phyloP scores from a whole-genome alignment of 2,113 vertebrate species.

The Lagopus muta region DNA sequence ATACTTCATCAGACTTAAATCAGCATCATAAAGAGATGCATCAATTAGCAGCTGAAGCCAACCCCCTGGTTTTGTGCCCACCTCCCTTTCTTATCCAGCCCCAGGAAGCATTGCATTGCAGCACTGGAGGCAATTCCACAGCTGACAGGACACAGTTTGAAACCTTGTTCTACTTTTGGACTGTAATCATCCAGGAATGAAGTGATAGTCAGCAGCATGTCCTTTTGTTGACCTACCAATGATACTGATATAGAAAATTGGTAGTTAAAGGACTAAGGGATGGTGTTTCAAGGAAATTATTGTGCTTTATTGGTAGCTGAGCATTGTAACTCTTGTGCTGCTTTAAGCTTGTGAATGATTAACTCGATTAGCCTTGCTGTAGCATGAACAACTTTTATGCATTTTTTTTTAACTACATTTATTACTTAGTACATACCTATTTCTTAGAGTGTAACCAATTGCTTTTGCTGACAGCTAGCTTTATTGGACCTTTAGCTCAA shows the following conservation, averaged over 20 bases:
- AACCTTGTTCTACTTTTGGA: not conserved
- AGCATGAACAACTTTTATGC: not conserved
- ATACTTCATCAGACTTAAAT: not conserved
- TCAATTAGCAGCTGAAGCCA: not conserved
- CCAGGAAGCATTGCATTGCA: not conserved
- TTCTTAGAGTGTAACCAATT: not conserved
- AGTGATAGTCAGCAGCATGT: not conserved
- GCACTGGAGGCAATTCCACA: not conserved
- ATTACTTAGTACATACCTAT: not conserved
- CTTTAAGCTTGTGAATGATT: conserved; percentile 28
- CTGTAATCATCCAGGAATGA: conserved; percentile 4
- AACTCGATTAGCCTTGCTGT: not conserved
- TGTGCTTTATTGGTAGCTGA: not conserved
- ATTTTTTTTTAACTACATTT: not conserved
- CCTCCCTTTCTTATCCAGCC: accelerated
- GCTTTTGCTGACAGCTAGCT: not conserved
- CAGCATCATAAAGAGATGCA: not conserved
- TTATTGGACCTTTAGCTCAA: not conserved
- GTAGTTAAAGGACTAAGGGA: not conserved
- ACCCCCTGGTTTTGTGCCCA: not conserved
- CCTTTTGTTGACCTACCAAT: not conserved
- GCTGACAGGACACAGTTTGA: not conserved
- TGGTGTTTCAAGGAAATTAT: conserved; percentile 27
- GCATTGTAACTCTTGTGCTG: not conserved
- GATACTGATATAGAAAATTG: not conserved